Evolutionary conservation across 2,113 vertebrate genomes (phyloP).

Genomic region (Reinhardtius hippoglossoides): DNA sequence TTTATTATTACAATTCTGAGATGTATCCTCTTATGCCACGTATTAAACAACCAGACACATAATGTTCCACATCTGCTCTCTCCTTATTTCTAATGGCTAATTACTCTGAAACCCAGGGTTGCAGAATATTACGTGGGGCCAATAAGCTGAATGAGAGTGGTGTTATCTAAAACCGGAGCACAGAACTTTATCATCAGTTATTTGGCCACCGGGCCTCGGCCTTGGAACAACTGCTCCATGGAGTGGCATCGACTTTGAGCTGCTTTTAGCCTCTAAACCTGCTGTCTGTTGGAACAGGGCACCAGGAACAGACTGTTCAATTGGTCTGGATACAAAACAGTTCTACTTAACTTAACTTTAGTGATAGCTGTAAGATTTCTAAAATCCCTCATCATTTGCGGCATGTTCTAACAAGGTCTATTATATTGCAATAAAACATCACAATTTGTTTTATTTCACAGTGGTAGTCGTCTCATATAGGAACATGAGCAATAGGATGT

Average conservation of each 20-base stretch:
- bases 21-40: background rate
- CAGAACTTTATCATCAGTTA: constrained; percentile 29
- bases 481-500: background rate
- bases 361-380: background rate
- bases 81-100: constrained; percentile 39
- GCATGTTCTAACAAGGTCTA: background rate
- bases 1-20: constrained; percentile 14
- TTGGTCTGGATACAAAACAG: background rate
- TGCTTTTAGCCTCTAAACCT: constrained; percentile 12
- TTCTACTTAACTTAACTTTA: background rate
- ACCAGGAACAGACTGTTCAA: background rate
- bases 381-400: background rate
- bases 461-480: background rate
- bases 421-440: background rate
- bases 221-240: constrained; percentile 32
- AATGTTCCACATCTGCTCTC: constrained; percentile 2
- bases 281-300: background rate
- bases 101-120: constrained; percentile 50
- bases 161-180: background rate
- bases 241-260: constrained; percentile 45
- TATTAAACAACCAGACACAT: constrained; percentile 20
- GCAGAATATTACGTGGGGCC: constrained; percentile 37
- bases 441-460: background rate
- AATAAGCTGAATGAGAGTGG: constrained; percentile 39
- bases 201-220: constrained; percentile 26